Evolutionary conservation across 1,140 invertebrate species (phyloP), one percentile per base, ranked within the genome.

Genomic region (Rhopalosiphum maidis): DNA sequence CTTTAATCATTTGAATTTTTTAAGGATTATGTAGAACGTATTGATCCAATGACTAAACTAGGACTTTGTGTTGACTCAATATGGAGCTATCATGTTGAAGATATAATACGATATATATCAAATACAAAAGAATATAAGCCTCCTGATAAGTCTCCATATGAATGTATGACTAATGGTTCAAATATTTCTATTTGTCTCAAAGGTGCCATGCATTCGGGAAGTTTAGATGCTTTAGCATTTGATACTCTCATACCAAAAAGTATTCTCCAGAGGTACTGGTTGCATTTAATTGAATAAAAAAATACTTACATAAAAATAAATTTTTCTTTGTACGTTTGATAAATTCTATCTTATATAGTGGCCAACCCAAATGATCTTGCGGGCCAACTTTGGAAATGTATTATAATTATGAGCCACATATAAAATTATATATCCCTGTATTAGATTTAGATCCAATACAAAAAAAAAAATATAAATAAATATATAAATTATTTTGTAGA

Each of bases 221-320:
- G 97, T 94, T 97, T 99, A 48, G 99, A 99, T 94, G 98, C 98
- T 94, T 96, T 99, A 90, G 98, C 98, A 0, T 99, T 99, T 95
- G 98, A 99, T 95, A 99, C 98, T 41, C 96, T 99, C 82, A 99
- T 99, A 95, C 99, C 99, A 93, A 98, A 99, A 95, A 98, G 98
- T 94, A 99, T 99, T 94, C 97, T 99, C 90, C 98, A 99, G 95
- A 97, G 99, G 95, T 96, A 96, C 94, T 96, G 96, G 23, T 90
- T 93, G 25, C 7, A 82, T 94, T 92, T 86, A 51, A 92, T 54
- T 23, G 35, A 83, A 35, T 37, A 46, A 60, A 60, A 6, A 60
- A 77, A n/a, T 18, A n/a, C 15, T 68, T n/a, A 68, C 30, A 68
- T 68, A 68, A n/a, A n/a, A n/a, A 68, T 11, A 68, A n/a, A 68